A percentile compares a stretch with the other conserved stretches of the same genome.
These are phyloP conservation scores for Mallotus villosus DNA, from an alignment of 2,797 vertebrate species.

Conservation along the genomic window DNA sequence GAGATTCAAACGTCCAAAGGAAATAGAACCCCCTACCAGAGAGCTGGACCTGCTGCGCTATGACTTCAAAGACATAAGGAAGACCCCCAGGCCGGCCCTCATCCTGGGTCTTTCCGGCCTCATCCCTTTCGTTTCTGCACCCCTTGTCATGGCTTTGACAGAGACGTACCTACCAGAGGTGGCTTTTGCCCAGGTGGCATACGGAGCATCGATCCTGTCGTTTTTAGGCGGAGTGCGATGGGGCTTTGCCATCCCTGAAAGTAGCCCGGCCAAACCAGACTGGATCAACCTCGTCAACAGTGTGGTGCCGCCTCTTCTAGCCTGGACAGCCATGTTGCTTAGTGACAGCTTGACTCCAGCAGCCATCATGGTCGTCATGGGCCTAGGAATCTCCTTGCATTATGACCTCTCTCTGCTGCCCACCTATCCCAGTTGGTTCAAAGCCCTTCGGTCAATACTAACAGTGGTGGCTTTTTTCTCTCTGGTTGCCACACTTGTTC, in stretches of 20 bases:
- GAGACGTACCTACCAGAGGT: slow-evolving; percentile 77
- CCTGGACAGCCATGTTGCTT: slow-evolving; percentile 81
- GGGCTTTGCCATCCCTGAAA: slow-evolving; percentile 87
- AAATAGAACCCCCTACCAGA: slow-evolving; percentile 45
- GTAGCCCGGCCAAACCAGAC: slow-evolving; percentile 87
- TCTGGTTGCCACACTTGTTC: slow-evolving; percentile 67
- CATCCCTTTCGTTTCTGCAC: slow-evolving; percentile 80
- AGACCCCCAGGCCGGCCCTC: slow-evolving; percentile 84
- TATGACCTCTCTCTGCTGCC: slow-evolving; percentile 86
- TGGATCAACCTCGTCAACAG: slow-evolving; percentile 87
- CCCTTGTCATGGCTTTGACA: slow-evolving; percentile 78
- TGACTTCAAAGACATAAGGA: slow-evolving; percentile 70
- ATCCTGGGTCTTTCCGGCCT: slow-evolving; percentile 79
- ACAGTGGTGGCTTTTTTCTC: slow-evolving; percentile 79
- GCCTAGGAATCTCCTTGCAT: slow-evolving; percentile 82
- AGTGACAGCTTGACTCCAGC: slow-evolving; percentile 66
- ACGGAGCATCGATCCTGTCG: slow-evolving; percentile 80
- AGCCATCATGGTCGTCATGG: slow-evolving; percentile 70
- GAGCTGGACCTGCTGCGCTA: slow-evolving; percentile 67
- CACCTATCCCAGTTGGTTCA: slow-evolving; percentile 90
- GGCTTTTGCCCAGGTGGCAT: slow-evolving; percentile 82
- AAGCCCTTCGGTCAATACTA: slow-evolving; percentile 76
- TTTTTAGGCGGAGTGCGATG: slow-evolving; percentile 90
- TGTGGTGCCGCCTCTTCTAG: slow-evolving; percentile 75
- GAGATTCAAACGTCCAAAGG: slow-evolving; percentile 68